These are phyloP conservation scores for Aelia acuminata DNA, from an alignment of 2,888 invertebrate genomes.

Conservation along the genomic window DNA sequence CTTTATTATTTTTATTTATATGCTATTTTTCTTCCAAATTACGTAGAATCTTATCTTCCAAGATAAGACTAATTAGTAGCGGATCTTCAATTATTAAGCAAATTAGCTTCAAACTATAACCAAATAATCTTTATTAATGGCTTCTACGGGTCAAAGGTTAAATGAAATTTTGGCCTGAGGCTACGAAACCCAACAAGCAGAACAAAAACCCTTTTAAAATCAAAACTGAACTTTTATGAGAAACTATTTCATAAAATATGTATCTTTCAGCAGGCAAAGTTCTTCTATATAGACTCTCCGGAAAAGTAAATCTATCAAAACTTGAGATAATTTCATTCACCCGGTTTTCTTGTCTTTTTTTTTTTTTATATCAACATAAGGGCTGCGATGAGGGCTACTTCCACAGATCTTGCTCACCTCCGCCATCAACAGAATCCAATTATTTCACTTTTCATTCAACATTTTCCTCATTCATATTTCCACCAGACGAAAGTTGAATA, in stretches of 20 bases:
- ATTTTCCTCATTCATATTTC: no score
- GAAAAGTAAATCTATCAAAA: conserved; percentile 20
- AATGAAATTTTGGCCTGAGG: background rate
- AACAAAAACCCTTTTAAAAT: background rate
- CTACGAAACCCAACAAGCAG: background rate
- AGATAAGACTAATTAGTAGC: no score
- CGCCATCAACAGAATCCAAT: no score
- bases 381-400: background rate
- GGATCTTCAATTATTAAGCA: no score
- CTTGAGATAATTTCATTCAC: background rate
- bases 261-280: background rate
- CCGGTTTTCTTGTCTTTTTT: background rate
- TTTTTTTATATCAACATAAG: background rate
- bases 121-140: background rate
- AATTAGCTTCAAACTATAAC: no score
- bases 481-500: no score
- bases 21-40: no score
- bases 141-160: background rate
- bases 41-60: no score
- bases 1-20: no score
- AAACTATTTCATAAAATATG: conserved; percentile 28
- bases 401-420: no score
- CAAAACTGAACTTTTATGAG: background rate
- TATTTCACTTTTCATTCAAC: no score
- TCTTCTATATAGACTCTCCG: background rate